A percentile compares a stretch with the other conserved stretches of the same genome.
These are phyloP conservation scores for Corythornis cristatus DNA, from an alignment of 2,113 vertebrate genomes.

Conservation along the genomic window DNA sequence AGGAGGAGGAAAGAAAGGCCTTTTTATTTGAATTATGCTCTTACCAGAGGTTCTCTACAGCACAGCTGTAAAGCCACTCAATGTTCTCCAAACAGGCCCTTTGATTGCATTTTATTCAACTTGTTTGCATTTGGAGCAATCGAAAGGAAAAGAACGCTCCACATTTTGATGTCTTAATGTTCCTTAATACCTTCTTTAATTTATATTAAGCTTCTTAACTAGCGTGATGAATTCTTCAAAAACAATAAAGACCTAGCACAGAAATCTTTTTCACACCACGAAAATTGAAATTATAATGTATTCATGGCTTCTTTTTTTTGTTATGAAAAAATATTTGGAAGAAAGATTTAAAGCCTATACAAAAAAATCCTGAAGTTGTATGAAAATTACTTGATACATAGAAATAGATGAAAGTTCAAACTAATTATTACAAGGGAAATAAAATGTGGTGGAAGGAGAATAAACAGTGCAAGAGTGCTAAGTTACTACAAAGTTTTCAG, in stretches of 20 bases:
- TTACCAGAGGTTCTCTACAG: constrained; percentile 72
- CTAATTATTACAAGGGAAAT: constrained; percentile 27
- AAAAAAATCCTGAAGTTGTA: constrained; percentile 51
- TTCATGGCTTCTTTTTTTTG: constrained; percentile 29
- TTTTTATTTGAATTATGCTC: constrained; percentile 64
- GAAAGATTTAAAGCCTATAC: constrained; percentile 56
- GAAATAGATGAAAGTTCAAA: constrained; percentile 47
- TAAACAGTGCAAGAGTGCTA: background rate
- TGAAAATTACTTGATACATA: constrained; percentile 54
- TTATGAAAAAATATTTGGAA: constrained; percentile 53
- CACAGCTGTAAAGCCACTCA: constrained; percentile 76
- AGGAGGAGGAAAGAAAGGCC: constrained; percentile 71
- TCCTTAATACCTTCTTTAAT: constrained; percentile 86
- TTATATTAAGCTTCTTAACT: constrained; percentile 86
- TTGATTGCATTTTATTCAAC: constrained; percentile 81
- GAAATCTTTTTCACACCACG: constrained; percentile 68
- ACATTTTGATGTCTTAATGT: constrained; percentile 85
- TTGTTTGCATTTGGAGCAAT: constrained; percentile 75
- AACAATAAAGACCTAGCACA: constrained; percentile 80
- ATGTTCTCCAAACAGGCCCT: constrained; percentile 71
- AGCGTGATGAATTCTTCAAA: constrained; percentile 82
- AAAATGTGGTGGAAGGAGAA: constrained; percentile 1
- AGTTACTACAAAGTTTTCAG: background rate
- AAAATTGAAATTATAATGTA: constrained; percentile 76
- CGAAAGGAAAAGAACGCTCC: constrained; percentile 68